Percentiles rank a stretch among this genome's conserved stretches.
These are phyloP conservation scores for Limenitis camilla DNA, from an alignment of 2,888 invertebrate genomes.

Conservation along the genomic window DNA sequence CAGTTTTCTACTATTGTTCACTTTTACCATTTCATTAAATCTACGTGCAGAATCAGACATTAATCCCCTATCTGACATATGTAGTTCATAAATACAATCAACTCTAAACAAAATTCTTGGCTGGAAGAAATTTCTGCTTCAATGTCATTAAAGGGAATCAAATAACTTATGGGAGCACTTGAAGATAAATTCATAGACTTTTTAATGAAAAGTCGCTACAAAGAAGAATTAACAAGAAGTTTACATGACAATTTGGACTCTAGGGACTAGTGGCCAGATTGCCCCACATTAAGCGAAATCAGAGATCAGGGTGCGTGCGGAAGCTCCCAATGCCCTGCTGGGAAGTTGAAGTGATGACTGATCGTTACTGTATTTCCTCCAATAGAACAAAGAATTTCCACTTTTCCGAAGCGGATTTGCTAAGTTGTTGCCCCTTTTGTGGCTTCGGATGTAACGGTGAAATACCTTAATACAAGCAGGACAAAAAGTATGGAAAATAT, in stretches of 20 bases:
- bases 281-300: slow-evolving; percentile 88
- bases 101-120: slow-evolving; percentile 80
- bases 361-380: slow-evolving; percentile 88
- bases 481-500: slow-evolving; percentile 83
- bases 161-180: slow-evolving; percentile 81
- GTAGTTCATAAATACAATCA: slow-evolving; percentile 81
- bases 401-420: slow-evolving; percentile 88
- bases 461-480: slow-evolving; percentile 79
- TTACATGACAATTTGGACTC: slow-evolving; percentile 89
- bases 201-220: slow-evolving; percentile 53
- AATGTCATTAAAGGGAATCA: slow-evolving; percentile 76
- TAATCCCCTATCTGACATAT: slow-evolving; percentile 80
- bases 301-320: slow-evolving; percentile 93
- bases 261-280: slow-evolving; percentile 86
- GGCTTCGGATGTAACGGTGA: slow-evolving; percentile 91
- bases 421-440: slow-evolving; percentile 86
- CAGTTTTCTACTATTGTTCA: slow-evolving; percentile 43
- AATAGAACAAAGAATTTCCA: slow-evolving; percentile 81
- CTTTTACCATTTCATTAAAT: slow-evolving; percentile 31
- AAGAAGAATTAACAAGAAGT: slow-evolving; percentile 47
- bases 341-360: slow-evolving; percentile 95
- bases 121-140: slow-evolving; percentile 82
- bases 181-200: slow-evolving; percentile 71
- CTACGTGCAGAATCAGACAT: slow-evolving; percentile 25
- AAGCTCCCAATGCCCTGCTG: no score